Evolutionary conservation across 1,140 invertebrate species (phyloP).

Genomic region (Druon quercuslanigerum): DNA sequence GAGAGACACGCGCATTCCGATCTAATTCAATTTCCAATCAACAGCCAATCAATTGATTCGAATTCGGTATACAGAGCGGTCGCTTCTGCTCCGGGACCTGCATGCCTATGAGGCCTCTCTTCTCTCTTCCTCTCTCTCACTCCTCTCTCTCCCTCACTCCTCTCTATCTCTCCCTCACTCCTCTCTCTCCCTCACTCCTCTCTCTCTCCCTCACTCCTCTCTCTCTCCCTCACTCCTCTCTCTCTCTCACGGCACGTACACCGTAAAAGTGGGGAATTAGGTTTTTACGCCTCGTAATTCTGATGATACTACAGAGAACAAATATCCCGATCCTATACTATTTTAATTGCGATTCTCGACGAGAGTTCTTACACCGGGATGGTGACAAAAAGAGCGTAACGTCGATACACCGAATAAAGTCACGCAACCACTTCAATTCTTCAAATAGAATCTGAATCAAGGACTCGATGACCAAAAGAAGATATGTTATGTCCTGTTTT

Average conservation of each 20-base stretch:
- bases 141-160: not conserved
- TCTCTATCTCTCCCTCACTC: not conserved
- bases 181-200: conserved; percentile 1
- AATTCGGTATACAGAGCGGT: conserved; percentile 75
- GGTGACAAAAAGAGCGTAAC: conserved; percentile 36
- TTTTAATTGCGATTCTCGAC: conserved; percentile 51
- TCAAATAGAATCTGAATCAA: not conserved
- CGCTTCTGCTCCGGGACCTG: conserved; percentile 62
- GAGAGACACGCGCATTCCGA: conserved; percentile 74
- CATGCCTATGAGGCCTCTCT: conserved; percentile 68
- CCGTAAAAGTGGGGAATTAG: conserved; percentile 62
- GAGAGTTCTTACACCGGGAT: conserved; percentile 8
- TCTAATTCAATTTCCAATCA: conserved; percentile 80
- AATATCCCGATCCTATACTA: conserved; percentile 47
- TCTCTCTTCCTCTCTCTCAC: not conserved
- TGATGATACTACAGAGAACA: conserved; percentile 42
- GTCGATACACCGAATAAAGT: conserved; percentile 45
- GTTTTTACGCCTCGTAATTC: conserved; percentile 60
- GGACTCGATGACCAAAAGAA: not conserved
- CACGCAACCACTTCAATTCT: conserved; percentile 28
- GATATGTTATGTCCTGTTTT: conserved; percentile 1
- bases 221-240: not conserved
- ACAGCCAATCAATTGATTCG: conserved; percentile 79
- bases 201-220: too few species aligned
- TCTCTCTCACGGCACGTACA: conserved; percentile 47